phyloP scores from a whole-genome alignment of 2,113 vertebrate species.

The Burhinus bistriatus region DNA sequence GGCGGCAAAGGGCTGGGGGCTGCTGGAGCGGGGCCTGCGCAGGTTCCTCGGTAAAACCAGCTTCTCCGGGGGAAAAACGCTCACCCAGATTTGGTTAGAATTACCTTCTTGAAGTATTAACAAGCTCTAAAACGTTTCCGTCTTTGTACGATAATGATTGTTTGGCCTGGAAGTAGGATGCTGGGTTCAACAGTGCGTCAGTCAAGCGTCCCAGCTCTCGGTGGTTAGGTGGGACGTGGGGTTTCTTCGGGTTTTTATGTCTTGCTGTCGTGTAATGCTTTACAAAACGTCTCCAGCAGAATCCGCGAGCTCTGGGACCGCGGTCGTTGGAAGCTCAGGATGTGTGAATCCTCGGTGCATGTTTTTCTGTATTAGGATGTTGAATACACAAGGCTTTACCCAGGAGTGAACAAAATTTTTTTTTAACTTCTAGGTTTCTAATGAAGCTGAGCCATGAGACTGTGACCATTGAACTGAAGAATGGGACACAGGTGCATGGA shows the following conservation, averaged over 20 bases:
- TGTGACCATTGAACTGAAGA: conserved; percentile 97
- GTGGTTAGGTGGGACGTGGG: fast-evolving
- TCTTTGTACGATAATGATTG: fast-evolving
- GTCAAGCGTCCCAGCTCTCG: fast-evolving
- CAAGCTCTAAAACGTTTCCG: fast-evolving
- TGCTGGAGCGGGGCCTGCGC: not conserved
- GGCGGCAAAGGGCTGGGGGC: too few relatives aligned
- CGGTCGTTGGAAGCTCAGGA: not conserved
- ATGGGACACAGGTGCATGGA: conserved; percentile 97
- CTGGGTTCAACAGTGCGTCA: fast-evolving
- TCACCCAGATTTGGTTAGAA: fast-evolving
- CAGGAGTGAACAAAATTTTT: not conserved
- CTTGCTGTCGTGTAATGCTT: fast-evolving
- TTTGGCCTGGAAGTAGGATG: too few relatives aligned
- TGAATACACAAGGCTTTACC: fast-evolving
- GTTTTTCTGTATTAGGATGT: fast-evolving
- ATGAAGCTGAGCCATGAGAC: conserved; percentile 99
- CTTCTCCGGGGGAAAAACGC: too few relatives aligned
- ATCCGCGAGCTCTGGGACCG: fast-evolving
- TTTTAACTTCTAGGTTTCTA: conserved; percentile 83
- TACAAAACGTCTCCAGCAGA: fast-evolving
- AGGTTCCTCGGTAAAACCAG: too few relatives aligned
- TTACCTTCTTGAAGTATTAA: fast-evolving
- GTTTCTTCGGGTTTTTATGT: fast-evolving
- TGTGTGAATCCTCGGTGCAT: fast-evolving